These are phyloP conservation scores for Lateolabrax maculatus DNA, from an alignment of 2,797 vertebrate genomes.

Conservation along the genomic window DNA sequence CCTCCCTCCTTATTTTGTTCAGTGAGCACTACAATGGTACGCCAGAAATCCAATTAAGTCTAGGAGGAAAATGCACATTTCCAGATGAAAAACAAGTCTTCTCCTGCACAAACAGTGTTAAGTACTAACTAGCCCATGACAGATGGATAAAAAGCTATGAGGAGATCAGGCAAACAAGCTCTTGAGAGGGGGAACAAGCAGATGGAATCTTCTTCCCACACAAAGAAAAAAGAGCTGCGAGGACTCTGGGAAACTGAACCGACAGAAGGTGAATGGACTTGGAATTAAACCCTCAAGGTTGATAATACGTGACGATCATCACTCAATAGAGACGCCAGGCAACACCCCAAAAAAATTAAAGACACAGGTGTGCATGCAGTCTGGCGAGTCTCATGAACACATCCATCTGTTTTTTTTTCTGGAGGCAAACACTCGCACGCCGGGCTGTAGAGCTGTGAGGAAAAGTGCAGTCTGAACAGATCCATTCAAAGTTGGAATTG, in stretches of 20 bases:
- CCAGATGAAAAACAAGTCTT: slow-evolving; percentile 34
- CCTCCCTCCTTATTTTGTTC: slow-evolving; percentile 7
- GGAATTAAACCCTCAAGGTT: slow-evolving; percentile 40
- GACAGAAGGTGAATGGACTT: slow-evolving; percentile 49
- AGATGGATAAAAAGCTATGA: slow-evolving; percentile 61
- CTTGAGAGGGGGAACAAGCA: slow-evolving; percentile 33
- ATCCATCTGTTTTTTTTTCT: background rate
- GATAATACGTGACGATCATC: slow-evolving; percentile 7
- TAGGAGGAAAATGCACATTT: slow-evolving; percentile 13
- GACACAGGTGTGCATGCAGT: background rate
- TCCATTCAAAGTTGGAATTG: slow-evolving; percentile 26
- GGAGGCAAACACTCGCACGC: background rate
- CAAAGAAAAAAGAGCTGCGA: slow-evolving; percentile 24
- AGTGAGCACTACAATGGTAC: slow-evolving; percentile 32
- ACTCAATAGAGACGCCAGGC: background rate
- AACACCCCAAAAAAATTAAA: background rate
- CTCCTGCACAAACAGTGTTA: slow-evolving; percentile 36
- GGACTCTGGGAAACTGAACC: slow-evolving; percentile 28
- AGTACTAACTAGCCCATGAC: slow-evolving; percentile 43
- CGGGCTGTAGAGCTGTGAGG: background rate
- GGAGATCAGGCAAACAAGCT: slow-evolving; percentile 45
- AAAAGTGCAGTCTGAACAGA: background rate
- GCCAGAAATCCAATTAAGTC: slow-evolving; percentile 40
- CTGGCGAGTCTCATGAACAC: background rate
- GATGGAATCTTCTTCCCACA: slow-evolving; percentile 53